Conservation (phyloP, 35 echinoderm and acorn worm genomes). For the Ophioderma brevispina region DNA sequence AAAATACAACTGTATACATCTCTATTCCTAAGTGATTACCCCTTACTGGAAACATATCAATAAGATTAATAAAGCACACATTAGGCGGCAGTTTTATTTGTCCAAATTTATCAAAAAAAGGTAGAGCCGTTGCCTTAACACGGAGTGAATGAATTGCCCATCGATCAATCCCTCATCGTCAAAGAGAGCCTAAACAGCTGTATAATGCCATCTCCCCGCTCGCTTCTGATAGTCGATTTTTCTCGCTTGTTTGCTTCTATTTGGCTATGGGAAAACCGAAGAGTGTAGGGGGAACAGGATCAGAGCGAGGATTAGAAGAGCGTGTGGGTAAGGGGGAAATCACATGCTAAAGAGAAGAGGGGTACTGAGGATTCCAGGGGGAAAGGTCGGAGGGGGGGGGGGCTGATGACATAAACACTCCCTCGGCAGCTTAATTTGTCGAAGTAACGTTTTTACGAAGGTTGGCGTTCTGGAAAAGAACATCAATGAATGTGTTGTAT, state of each 20-base stretch:
- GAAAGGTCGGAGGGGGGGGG: too few relatives aligned
- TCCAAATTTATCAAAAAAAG: neutral
- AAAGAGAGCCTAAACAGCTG: neutral
- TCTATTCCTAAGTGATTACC: neutral
- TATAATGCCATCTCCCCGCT: neutral
- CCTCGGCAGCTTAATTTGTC: too few relatives aligned
- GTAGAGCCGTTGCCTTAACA: neutral
- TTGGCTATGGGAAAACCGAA: too few relatives aligned
- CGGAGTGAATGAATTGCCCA: neutral
- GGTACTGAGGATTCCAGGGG: too few relatives aligned
- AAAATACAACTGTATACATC: constrained; percentile 10
- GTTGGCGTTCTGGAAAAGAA: too few relatives aligned
- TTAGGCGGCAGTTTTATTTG: constrained; percentile 9
- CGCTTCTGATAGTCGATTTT: neutral
- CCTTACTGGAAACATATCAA: neutral
- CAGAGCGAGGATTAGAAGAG: too few relatives aligned
- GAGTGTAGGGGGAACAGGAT: too few relatives aligned
- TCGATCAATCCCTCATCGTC: neutral
- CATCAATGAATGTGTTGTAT: too few relatives aligned
- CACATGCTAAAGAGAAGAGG: too few relatives aligned
- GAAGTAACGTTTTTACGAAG: too few relatives aligned
- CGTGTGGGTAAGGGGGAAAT: too few relatives aligned
- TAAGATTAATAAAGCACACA: constrained; percentile 3
- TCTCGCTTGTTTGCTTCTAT: neutral
- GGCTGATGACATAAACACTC: too few relatives aligned